phyloP scores from a whole-genome alignment of 2,113 vertebrate genomes.

The Procavia capensis region DNA sequence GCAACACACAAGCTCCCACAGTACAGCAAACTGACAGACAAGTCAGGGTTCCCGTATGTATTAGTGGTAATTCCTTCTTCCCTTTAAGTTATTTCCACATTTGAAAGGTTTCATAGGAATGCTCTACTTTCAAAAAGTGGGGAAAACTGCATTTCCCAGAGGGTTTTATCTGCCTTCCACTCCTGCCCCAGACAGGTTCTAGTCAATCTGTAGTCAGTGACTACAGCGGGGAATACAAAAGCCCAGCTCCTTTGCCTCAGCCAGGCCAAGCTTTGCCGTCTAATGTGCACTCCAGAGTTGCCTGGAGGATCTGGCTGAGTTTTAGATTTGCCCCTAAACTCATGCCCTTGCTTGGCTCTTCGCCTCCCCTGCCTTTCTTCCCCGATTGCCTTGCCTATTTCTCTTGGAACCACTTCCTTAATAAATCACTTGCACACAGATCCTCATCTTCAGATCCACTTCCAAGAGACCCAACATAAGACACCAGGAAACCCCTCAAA shows the following conservation, averaged over 20 bases:
- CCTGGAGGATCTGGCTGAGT: not conserved
- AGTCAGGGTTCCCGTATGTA: too few relatives aligned
- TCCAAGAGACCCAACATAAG: not conserved
- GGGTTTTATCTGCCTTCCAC: not conserved
- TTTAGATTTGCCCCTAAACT: not conserved
- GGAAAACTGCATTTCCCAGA: not conserved
- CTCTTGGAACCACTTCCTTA: not conserved
- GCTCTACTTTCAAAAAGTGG: too few relatives aligned
- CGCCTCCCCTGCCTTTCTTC: not conserved
- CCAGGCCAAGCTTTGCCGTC: not conserved
- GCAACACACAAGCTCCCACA: too few relatives aligned
- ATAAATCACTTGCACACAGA: not conserved
- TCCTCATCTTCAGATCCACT: not conserved
- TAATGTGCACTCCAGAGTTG: not conserved
- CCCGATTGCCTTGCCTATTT: not conserved
- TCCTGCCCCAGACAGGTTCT: not conserved
- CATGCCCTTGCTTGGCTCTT: not conserved
- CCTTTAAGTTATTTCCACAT: too few relatives aligned
- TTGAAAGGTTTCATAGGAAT: too few relatives aligned
- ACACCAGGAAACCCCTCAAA: not conserved
- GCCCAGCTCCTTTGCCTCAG: not conserved
- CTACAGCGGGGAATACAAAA: too few relatives aligned
- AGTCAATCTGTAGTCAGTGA: not conserved
- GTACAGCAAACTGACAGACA: too few relatives aligned
- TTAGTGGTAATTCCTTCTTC: too few relatives aligned